Conservation (phyloP, 2,888 invertebrate species). For the Lutraria lutraria region DNA sequence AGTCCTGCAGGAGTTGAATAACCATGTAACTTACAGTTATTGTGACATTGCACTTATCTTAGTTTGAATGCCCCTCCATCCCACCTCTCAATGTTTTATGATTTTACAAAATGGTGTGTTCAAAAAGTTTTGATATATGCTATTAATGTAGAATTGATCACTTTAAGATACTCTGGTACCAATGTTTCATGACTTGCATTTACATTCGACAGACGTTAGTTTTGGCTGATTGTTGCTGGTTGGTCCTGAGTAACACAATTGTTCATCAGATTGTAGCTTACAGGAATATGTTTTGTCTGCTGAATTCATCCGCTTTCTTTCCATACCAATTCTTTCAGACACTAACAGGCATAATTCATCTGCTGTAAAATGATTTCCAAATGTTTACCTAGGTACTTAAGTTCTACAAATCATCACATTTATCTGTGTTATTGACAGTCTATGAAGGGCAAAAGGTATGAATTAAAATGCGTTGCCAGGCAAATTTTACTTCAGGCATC, state of each 20-base stretch:
- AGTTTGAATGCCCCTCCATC: no score
- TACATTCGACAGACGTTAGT: neutral
- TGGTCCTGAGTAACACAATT: neutral
- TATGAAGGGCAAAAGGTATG: conserved; percentile 18
- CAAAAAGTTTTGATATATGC: no score
- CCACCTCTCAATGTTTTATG: no score
- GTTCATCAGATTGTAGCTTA: no score
- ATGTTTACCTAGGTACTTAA: neutral
- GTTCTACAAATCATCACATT: conserved; percentile 12
- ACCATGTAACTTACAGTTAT: no score
- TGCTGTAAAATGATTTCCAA: conserved; percentile 4
- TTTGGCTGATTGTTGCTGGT: neutral
- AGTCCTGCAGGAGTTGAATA: no score
- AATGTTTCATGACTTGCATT: no score
- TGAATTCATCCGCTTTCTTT: neutral
- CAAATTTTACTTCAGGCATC: conserved; percentile 4
- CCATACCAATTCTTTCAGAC: no score
- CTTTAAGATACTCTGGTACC: no score
- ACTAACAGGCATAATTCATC: neutral
- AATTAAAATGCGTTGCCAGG: neutral
- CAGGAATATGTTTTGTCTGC: neutral
- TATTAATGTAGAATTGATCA: no score
- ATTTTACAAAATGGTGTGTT: no score
- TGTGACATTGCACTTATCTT: no score
- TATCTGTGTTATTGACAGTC: conserved; percentile 12